Base-by-base conservation (phyloP, 2,888 invertebrate genomes). In the Agrochola macilenta region DNA sequence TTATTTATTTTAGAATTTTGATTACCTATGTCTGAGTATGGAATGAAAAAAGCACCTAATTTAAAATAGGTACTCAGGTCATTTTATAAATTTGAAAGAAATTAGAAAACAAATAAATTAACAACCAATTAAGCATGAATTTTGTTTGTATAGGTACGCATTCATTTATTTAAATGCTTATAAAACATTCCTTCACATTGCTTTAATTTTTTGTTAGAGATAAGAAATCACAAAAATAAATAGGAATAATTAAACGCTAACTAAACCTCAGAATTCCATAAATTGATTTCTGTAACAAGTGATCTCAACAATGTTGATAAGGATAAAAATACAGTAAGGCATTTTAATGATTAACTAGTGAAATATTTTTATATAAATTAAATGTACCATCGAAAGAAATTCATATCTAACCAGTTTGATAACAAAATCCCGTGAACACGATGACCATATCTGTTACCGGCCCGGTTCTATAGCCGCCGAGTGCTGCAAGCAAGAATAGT, bases 111-210 rank as follows among this genome's bases (percentile, higher is more conserved):
- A 63, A 2, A 2, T n/a, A 9, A 46, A 46, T 57, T 26, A 58
- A 35, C 20, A 68, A 68, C 7, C n/a, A 74, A 69, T 26, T 20
- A 52, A 46, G 63, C 26, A 63, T 17, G 20, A 23, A 35, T 26
- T 20, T 20, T 23, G 43, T 78, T 64, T 58, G 71, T 69, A 4
- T 14, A n/a, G 5, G 39, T 39, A 57, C 14, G 57, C 35, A 46
- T 58, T 78, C 14, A 39, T 39, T 69, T 30, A 70, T 54, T 76
- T 69, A 79, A 70, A 74, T 74, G 46, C 61, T 64, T 54, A 14
- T 11, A 61, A 66, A 69, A 46, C n/a, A 46, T 54, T 58, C 0
- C 63, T 60, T 68, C 14, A 35, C 43, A 61, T 69, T 49, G 12
- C 23, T 76, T 61, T 5, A 0, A 63, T 30, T 26, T 58, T n/a